phyloP scores from a whole-genome alignment of 2,888 invertebrate genomes.

The Mythimna loreyi region DNA sequence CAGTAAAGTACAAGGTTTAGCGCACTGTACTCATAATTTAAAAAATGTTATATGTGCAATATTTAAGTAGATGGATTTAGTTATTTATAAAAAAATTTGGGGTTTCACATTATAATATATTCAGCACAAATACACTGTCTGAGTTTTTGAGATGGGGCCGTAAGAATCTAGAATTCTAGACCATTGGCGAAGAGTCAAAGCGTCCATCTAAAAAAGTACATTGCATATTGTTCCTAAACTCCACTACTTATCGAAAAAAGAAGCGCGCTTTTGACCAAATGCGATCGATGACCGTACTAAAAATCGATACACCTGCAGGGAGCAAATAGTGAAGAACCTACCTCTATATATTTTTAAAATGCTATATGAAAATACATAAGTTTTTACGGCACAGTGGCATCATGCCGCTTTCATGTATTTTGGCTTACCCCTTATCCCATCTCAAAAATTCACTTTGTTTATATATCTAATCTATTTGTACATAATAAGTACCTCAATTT shows the following conservation, averaged over 20 bases:
- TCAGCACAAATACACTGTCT: conserved; percentile 24
- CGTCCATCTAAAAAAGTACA: not conserved
- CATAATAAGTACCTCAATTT: conserved; percentile 63
- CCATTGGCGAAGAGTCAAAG: not conserved
- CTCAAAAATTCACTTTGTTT: conserved; percentile 1
- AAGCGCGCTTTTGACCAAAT: not conserved
- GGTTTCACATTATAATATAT: conserved; percentile 19
- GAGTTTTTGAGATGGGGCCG: not conserved
- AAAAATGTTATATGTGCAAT: conserved; percentile 26
- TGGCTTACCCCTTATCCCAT: not conserved
- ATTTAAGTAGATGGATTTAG: conserved; percentile 13
- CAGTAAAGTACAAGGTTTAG: conserved; percentile 44
- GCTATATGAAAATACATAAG: too few relatives aligned
- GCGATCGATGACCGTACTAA: too few relatives aligned
- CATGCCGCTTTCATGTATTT: not conserved
- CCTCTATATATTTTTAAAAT: too few relatives aligned
- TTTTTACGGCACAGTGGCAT: not conserved
- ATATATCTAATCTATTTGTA: conserved; percentile 6
- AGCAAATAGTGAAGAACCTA: not conserved
- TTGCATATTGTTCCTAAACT: not conserved
- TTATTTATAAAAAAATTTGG: conserved; percentile 27
- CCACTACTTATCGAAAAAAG: not conserved
- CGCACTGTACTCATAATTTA: conserved; percentile 17
- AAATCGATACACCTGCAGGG: not conserved
- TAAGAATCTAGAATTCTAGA: not conserved